These are phyloP conservation scores for Electrophaes corylata DNA, from an alignment of 2,888 invertebrate genomes.

Conservation along the genomic window DNA sequence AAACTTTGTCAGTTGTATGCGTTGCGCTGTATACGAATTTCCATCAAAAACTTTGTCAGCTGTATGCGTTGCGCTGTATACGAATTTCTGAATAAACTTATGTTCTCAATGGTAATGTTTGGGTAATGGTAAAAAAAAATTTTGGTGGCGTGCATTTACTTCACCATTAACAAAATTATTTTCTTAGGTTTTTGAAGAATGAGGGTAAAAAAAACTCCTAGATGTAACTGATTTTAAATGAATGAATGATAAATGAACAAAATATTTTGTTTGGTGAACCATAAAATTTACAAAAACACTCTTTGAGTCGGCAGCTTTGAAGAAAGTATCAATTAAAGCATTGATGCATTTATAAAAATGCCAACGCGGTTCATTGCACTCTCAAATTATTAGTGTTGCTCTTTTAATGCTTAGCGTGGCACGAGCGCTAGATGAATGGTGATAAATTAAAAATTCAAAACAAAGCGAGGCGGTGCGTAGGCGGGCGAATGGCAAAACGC, in stretches of 20 bases:
- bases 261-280: no score
- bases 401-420: conserved; percentile 60
- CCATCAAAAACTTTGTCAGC: background rate
- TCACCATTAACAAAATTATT: no score
- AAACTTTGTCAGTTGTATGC: background rate
- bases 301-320: background rate
- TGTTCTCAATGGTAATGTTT: no score
- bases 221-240: background rate
- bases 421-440: conserved; percentile 73
- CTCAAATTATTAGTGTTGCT: conserved; percentile 44
- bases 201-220: background rate
- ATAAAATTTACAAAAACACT: background rate
- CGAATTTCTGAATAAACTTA: no score
- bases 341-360: conserved; percentile 28
- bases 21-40: no score
- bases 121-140: no score
- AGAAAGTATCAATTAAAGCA: background rate
- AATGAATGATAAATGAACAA: no score
- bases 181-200: no score
- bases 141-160: no score
- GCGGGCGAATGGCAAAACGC: conserved; percentile 69
- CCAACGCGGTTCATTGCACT: conserved; percentile 38
- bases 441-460: conserved; percentile 82
- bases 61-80: no score
- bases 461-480: conserved; percentile 74